Percentiles rank a stretch among this genome's conserved stretches.
Evolutionary conservation across 2,797 vertebrate species (phyloP).

Genomic region (Megaceryle alcyon): DNA sequence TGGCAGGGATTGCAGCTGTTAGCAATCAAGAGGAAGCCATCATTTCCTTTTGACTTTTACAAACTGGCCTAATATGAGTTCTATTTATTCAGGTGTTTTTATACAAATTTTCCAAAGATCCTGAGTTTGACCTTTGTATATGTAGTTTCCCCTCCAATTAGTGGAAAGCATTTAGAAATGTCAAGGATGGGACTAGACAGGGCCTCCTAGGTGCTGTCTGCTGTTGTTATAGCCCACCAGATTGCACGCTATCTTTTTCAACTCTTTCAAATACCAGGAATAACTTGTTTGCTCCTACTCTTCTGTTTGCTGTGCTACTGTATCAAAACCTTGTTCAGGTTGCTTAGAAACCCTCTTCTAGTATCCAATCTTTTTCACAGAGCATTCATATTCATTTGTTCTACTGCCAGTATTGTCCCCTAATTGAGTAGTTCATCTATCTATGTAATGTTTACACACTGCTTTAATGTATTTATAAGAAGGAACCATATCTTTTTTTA

Average conservation of each 20-base stretch:
- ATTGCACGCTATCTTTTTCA: not conserved
- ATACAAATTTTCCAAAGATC: slow-evolving; percentile 51
- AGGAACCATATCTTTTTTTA: slow-evolving; percentile 9
- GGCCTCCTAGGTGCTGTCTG: not conserved
- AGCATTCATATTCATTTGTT: not conserved
- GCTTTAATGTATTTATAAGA: not conserved
- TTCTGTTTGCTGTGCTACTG: not conserved
- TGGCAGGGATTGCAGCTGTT: slow-evolving; percentile 52
- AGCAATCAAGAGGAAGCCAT: slow-evolving; percentile 45
- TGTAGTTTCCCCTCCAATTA: slow-evolving; percentile 29
- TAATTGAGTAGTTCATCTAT: not conserved
- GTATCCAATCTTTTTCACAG: not conserved
- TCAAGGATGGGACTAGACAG: not conserved
- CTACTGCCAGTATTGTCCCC: not conserved
- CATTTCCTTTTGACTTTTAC: slow-evolving; percentile 58
- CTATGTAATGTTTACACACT: not conserved
- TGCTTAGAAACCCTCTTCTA: slow-evolving; percentile 40
- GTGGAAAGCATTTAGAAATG: slow-evolving; percentile 19
- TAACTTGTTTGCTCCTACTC: not conserved
- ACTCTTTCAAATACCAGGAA: not conserved
- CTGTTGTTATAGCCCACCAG: not conserved
- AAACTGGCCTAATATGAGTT: slow-evolving; percentile 19
- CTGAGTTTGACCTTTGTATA: not conserved
- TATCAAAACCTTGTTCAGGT: not conserved
- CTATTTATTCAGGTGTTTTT: slow-evolving; percentile 65